phyloP scores from a whole-genome alignment of 2,888 invertebrate species.

The Lasioglossum villosulum region DNA sequence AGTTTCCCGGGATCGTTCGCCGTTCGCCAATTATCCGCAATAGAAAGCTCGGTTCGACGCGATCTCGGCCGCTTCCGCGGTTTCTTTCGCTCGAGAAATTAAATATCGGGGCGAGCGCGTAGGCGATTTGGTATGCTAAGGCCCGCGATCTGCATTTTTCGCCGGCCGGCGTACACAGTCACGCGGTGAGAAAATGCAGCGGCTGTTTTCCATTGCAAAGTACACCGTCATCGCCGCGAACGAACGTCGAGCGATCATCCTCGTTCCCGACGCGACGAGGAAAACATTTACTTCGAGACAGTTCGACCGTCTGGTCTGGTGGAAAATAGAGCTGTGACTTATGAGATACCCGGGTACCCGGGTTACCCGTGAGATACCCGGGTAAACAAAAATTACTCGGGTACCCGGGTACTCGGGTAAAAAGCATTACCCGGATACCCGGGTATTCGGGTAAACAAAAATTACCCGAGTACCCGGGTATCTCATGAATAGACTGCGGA shows the following conservation, averaged over 20 bases:
- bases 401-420: no score
- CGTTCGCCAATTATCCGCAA: constrained; percentile 36
- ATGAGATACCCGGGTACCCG: no score
- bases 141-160: constrained; percentile 25
- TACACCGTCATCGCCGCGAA: background rate
- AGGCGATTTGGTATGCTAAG: constrained; percentile 36
- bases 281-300: background rate
- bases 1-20: constrained; percentile 28
- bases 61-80: constrained; percentile 9
- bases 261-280: background rate
- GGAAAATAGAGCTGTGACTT: no score
- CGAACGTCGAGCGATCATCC: background rate
- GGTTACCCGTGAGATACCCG: no score
- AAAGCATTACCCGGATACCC: no score
- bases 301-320: no score
- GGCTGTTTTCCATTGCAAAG: constrained; percentile 37
- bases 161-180: constrained; percentile 2
- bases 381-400: no score
- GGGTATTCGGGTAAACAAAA: no score
- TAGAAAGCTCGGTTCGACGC: constrained; percentile 34
- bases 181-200: constrained; percentile 5
- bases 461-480: no score
- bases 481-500: no score
- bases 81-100: constrained; percentile 34
- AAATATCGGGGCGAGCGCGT: constrained; percentile 6